phyloP scores from a whole-genome alignment of 2,888 invertebrate genomes.

The Marasmarcha lunaedactyla region DNA sequence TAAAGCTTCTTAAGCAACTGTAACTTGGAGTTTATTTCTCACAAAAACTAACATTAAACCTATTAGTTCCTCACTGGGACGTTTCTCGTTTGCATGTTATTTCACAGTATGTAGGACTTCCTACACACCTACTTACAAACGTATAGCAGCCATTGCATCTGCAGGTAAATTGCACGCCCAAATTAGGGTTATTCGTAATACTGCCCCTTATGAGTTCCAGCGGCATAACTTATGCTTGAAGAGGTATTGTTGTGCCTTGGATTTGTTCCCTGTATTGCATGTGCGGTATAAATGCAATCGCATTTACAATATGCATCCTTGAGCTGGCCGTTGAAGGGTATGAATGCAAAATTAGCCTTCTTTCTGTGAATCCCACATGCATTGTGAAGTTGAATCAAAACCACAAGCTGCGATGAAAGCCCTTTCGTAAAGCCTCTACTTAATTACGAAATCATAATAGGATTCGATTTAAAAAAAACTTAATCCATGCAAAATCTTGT shows the following conservation, averaged over 20 bases:
- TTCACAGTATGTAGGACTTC: neutral
- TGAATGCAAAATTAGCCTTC: constrained; percentile 11
- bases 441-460: too few species aligned
- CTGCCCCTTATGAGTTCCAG: constrained; percentile 47
- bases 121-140: neutral
- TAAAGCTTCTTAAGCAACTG: too few species aligned
- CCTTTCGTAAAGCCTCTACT: too few species aligned
- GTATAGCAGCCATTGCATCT: constrained; percentile 65
- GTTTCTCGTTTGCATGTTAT: neutral
- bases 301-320: too few species aligned
- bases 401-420: too few species aligned
- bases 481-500: too few species aligned
- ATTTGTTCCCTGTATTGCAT: constrained; percentile 27
- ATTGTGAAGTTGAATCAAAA: too few species aligned
- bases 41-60: too few species aligned
- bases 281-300: constrained; percentile 16
- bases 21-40: too few species aligned
- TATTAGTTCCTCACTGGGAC: too few species aligned
- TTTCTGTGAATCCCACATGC: too few species aligned
- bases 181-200: constrained; percentile 56
- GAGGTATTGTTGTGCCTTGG: constrained; percentile 55
- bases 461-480: too few species aligned
- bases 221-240: constrained; percentile 58
- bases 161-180: constrained; percentile 65
- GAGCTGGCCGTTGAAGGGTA: constrained; percentile 14